Base-by-base conservation (phyloP, 2,113 vertebrate species). In the Natator depressus region DNA sequence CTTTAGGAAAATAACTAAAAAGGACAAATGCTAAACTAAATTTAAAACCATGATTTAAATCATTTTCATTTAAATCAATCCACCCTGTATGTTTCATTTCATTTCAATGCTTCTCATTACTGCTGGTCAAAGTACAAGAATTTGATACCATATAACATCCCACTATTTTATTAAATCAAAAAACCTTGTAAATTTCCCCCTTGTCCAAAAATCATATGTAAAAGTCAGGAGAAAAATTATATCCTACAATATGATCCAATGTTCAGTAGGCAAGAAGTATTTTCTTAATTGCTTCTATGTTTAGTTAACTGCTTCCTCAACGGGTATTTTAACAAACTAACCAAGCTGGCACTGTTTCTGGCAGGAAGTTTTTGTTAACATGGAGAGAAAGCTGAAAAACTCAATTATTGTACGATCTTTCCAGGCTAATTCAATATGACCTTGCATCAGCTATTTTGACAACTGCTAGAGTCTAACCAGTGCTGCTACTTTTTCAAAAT, bases 221-320 rank as follows among this genome's bases (percentile, higher is more conserved):
- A 8, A 65, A 65, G 31, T 62, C 12, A 0, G 2, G 11, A 80
- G 27, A 38, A 88, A 88, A 79, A 35, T 22, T 49, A 3, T 42
- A 38, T 80, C 10, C 78, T 31, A 10, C 3, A 19, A 91, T 24
- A 54, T 2, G 42, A 90, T n/a, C 27, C 80, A 78, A 5, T 0
- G 90, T 35, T 46, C n/a, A 85, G 25, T 0, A 9, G 10, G 16
- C 72, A n/a, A 81, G 42, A 82, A 35, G 3, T 35, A 54, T 50
- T 35, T 59, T 16, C 53, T 0, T 0, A 5, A 5, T 8, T 75
- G 42, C 84, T 38, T 38, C 9, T 72, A 22, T 20, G 16, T n/a
- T 38, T 38, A 72, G 69, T 38, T 38, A 38, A 38, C 19, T 22
- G 4, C 69, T 59, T 46, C 85, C 1, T 11, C 69, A 90, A 53